A percentile compares a stretch with the other conserved stretches of the same genome.
Evolutionary conservation across 1,140 invertebrate species (phyloP).

Genomic region (Druon quercuslanigerum): DNA sequence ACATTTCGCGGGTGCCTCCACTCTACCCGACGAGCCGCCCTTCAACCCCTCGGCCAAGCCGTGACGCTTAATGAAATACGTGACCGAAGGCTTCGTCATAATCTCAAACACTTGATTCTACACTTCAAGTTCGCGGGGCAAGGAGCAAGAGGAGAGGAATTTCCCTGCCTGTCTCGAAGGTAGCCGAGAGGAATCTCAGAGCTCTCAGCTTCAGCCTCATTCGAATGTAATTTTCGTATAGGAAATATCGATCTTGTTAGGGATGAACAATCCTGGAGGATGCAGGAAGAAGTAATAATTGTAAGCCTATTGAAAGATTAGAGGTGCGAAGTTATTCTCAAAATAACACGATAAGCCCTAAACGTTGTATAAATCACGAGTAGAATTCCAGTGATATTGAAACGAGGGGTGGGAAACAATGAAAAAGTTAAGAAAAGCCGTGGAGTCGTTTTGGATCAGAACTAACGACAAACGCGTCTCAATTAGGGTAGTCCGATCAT

Average conservation of each 20-base stretch:
- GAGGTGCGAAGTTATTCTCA: too few relatives aligned
- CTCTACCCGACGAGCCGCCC: constrained; percentile 50
- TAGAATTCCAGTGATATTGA: background rate
- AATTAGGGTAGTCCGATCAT: constrained; percentile 56
- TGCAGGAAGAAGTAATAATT: too few relatives aligned
- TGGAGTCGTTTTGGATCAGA: background rate
- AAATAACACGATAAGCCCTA: too few relatives aligned
- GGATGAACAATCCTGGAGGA: background rate
- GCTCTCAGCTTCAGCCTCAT: constrained; percentile 44
- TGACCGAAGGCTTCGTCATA: constrained; percentile 74
- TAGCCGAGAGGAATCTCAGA: constrained; percentile 49
- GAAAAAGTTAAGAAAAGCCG: constrained; percentile 6
- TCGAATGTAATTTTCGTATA: constrained; percentile 46
- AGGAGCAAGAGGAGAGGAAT: constrained; percentile 39
- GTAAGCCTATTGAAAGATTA: too few relatives aligned
- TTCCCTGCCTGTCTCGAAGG: constrained; percentile 17
- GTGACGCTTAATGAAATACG: constrained; percentile 75
- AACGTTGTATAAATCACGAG: background rate
- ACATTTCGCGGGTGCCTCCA: constrained; percentile 65
- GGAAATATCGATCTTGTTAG: constrained; percentile 36
- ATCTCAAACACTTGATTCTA: constrained; percentile 74
- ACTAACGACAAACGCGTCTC: constrained; percentile 52
- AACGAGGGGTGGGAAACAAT: background rate
- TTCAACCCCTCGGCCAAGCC: constrained; percentile 48
- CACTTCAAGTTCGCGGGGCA: constrained; percentile 43